These are phyloP conservation scores for Gobius niger DNA, from an alignment of 2,113 vertebrate species.

Conservation along the genomic window DNA sequence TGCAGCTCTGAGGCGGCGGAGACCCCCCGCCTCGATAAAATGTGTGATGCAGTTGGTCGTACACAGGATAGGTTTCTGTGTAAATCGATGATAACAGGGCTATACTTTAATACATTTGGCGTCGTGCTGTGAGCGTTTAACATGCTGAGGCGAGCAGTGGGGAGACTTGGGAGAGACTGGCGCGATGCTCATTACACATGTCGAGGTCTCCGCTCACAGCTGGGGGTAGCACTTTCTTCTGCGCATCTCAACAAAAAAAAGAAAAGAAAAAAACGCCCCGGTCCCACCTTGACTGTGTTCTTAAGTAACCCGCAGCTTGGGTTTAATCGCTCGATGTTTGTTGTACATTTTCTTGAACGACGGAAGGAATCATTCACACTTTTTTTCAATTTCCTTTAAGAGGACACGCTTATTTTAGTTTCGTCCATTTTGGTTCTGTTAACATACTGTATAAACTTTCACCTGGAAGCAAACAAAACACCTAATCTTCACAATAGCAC, in stretches of 20 bases:
- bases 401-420: no score
- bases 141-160: slow-evolving; percentile 80
- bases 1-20: slow-evolving; percentile 48
- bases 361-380: background rate
- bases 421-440: no score
- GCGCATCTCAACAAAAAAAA: slow-evolving; percentile 44
- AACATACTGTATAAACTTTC: no score
- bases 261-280: slow-evolving; percentile 21
- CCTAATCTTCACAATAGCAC: no score
- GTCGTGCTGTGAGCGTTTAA: slow-evolving; percentile 87
- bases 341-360: background rate
- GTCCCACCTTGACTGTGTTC: slow-evolving; percentile 46
- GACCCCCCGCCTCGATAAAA: slow-evolving; percentile 50
- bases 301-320: slow-evolving; percentile 38
- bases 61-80: slow-evolving; percentile 67
- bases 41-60: slow-evolving; percentile 55
- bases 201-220: slow-evolving; percentile 75
- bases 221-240: slow-evolving; percentile 68
- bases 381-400: background rate
- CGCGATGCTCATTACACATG: slow-evolving; percentile 83
- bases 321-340: slow-evolving; percentile 8
- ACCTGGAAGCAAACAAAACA: no score
- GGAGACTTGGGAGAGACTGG: slow-evolving; percentile 79
- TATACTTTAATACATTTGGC: slow-evolving; percentile 79
- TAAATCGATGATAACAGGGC: slow-evolving; percentile 82